These are phyloP conservation scores for Hystrix brachyura DNA, from an alignment of 2,113 vertebrate species.

Conservation along the genomic window DNA sequence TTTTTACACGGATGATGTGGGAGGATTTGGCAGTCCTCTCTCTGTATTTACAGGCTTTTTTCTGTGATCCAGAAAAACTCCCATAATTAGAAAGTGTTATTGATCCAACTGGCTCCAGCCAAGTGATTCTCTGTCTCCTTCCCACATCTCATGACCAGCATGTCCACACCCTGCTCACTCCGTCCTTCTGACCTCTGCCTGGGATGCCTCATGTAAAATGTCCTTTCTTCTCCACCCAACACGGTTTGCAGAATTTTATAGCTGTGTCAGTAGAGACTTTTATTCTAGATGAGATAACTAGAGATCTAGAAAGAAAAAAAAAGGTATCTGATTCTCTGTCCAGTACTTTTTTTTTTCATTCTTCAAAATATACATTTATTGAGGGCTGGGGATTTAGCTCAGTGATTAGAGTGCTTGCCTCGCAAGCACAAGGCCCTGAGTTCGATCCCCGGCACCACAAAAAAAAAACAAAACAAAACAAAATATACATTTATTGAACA, in stretches of 20 bases:
- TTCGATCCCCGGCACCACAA: too few relatives aligned
- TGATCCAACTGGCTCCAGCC: neutral
- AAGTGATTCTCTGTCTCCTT: neutral
- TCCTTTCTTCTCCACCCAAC: neutral
- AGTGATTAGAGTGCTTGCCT: too few relatives aligned
- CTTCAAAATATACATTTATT: neutral
- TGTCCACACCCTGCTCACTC: neutral
- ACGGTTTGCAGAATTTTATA: slow-evolving; percentile 11
- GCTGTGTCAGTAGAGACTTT: neutral
- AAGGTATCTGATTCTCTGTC: neutral
- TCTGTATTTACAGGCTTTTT: neutral
- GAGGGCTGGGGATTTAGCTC: too few relatives aligned
- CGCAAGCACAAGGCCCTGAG: too few relatives aligned
- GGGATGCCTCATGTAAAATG: neutral
- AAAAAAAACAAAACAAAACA: too few relatives aligned
- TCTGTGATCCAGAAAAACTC: neutral
- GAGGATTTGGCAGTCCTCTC: neutral
- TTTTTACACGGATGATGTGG: neutral
- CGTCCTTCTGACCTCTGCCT: neutral
- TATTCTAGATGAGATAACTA: slow-evolving; percentile 2
- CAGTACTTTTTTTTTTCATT: neutral
- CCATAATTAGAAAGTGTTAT: slow-evolving; percentile 1
- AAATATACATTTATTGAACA: neutral
- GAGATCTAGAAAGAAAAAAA: neutral
- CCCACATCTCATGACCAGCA: neutral